A percentile compares a stretch with the other conserved stretches of the same genome.
Evolutionary conservation across 2,888 invertebrate genomes (phyloP).

Genomic region (Hemithea aestivaria): DNA sequence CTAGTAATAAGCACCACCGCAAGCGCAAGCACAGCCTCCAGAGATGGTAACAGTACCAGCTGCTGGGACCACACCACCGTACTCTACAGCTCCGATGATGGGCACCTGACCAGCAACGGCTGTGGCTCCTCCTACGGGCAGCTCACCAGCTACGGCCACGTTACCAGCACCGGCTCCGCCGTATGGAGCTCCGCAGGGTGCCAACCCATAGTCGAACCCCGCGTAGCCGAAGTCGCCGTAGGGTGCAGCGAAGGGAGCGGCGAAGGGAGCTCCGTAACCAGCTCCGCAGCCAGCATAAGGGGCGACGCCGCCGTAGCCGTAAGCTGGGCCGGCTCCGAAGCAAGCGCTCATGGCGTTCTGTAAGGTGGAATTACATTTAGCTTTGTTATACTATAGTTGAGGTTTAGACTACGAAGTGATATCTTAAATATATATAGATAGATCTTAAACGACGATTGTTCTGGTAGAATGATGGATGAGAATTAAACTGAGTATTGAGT

Average conservation of each 20-base stretch:
- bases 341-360: conserved; percentile 11
- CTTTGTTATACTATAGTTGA: too few species aligned
- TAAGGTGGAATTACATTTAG: neutral
- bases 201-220: neutral
- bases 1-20: conserved; percentile 8
- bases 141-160: conserved; percentile 33
- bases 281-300: too few species aligned
- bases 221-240: conserved; percentile 2
- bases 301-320: too few species aligned
- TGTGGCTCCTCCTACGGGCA: conserved; percentile 37
- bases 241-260: neutral
- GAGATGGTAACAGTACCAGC: conserved; percentile 30
- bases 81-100: conserved; percentile 35
- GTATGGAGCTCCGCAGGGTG: conserved; percentile 6
- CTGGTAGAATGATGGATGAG: too few species aligned
- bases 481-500: too few species aligned
- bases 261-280: neutral
- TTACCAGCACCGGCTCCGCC: conserved; percentile 31
- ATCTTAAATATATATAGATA: too few species aligned
- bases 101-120: conserved; percentile 33
- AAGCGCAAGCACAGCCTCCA: conserved; percentile 30
- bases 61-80: conserved; percentile 27
- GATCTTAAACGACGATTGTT: too few species aligned
- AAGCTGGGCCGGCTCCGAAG: conserved; percentile 4
- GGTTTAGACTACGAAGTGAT: too few species aligned